Conservation (phyloP, 92 coral and sea anemone genomes). For the Desmophyllum pertusum region DNA sequence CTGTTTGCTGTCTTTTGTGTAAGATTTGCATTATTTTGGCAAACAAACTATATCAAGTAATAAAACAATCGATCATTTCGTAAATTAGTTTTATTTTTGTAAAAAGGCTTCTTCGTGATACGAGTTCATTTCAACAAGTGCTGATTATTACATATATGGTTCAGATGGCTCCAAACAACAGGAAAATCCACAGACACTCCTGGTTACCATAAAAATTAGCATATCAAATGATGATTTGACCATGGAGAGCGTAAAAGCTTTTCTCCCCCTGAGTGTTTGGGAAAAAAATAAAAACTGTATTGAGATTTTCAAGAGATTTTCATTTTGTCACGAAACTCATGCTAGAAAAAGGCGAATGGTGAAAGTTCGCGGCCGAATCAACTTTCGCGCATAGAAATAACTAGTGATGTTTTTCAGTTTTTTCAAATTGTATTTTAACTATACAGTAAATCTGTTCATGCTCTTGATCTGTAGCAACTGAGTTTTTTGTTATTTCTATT, state of each 20-base stretch:
- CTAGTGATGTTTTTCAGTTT: no score
- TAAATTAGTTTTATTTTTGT: slow-evolving; percentile 11
- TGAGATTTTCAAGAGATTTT: no score
- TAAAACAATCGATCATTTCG: not conserved
- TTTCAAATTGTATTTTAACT: no score
- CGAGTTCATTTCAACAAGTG: not conserved
- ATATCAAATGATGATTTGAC: not conserved
- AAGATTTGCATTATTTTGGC: slow-evolving; percentile 2
- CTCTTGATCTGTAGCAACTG: not conserved
- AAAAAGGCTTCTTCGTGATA: not conserved
- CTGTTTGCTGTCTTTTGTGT: not conserved
- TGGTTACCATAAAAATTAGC: not conserved
- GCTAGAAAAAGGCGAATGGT: no score
- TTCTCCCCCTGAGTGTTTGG: not conserved
- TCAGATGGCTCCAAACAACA: not conserved
- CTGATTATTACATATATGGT: slow-evolving; percentile 1
- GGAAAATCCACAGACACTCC: not conserved
- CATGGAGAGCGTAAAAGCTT: not conserved
- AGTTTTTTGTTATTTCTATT: no score
- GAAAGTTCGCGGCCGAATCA: no score
- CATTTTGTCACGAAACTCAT: no score
- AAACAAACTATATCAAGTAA: not conserved
- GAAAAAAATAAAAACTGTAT: no score
- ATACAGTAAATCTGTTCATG: no score
- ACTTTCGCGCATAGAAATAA: no score